These are phyloP conservation scores for Colinus virginianus DNA, from an alignment of 2,113 vertebrate genomes.

Conservation along the genomic window DNA sequence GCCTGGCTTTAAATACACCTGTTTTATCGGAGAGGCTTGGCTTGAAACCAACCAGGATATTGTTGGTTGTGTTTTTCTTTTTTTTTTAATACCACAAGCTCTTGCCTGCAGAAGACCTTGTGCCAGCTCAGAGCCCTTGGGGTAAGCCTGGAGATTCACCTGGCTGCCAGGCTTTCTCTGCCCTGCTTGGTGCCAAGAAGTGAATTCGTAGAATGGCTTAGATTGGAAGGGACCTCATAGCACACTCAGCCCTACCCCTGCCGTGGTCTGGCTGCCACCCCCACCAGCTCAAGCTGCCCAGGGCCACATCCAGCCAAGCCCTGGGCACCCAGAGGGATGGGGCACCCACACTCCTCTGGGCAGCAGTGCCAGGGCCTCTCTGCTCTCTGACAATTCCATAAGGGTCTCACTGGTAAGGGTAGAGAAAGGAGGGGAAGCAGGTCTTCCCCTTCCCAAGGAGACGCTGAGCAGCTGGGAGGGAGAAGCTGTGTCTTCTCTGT, in stretches of 20 bases:
- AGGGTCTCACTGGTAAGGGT: not conserved
- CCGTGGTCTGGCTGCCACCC: no score
- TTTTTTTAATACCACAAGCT: not conserved
- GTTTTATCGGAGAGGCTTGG: not conserved
- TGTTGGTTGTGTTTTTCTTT: rapidly evolving
- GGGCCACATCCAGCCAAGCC: no score
- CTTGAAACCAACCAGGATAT: not conserved
- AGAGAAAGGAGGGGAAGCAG: not conserved
- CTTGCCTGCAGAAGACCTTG: not conserved
- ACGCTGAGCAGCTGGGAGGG: not conserved
- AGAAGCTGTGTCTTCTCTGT: not conserved
- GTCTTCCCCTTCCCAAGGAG: not conserved
- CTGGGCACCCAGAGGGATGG: no score
- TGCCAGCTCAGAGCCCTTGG: rapidly evolving
- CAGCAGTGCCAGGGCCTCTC: no score
- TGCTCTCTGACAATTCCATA: not conserved
- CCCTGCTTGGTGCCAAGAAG: not conserved
- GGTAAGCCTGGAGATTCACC: not conserved
- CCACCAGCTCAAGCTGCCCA: no score
- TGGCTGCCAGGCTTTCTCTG: not conserved
- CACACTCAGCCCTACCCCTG: no score
- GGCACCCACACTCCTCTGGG: no score
- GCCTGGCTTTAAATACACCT: not conserved
- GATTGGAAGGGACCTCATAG: no score
- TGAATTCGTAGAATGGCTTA: not conserved